phyloP scores from a whole-genome alignment of 2,113 vertebrate genomes.

The Orientallactaga bullata region DNA sequence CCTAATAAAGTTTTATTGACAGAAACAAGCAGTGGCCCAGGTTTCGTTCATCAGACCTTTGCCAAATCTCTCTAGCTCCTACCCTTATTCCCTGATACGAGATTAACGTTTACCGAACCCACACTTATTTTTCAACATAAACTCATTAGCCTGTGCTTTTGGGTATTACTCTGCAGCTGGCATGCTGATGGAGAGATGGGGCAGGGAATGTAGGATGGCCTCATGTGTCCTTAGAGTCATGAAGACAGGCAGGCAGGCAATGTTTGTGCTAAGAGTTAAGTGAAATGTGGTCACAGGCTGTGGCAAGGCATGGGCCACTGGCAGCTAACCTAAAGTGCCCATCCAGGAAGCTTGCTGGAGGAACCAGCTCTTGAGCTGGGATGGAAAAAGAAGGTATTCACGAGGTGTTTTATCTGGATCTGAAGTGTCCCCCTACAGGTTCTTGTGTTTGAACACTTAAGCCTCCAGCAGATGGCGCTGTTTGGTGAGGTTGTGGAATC shows the following conservation, averaged over 20 bases:
- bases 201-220: background rate
- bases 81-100: background rate
- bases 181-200: background rate
- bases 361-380: background rate
- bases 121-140: background rate
- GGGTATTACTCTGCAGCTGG: background rate
- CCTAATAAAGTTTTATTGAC: constrained; percentile 53
- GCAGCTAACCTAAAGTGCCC: no score
- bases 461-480: background rate
- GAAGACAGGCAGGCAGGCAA: no score
- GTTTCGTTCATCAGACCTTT: background rate
- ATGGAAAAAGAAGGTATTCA: background rate
- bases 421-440: no score
- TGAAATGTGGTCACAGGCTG: background rate
- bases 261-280: fast-evolving
- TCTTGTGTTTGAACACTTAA: background rate
- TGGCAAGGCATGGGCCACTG: background rate
- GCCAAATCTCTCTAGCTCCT: background rate
- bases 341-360: background rate
- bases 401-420: background rate
- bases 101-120: background rate
- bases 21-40: background rate
- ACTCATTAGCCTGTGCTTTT: background rate
- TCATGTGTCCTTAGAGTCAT: background rate
- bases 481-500: background rate